Base-by-base conservation (phyloP, 2,888 invertebrate genomes). In the Formica aserva region DNA sequence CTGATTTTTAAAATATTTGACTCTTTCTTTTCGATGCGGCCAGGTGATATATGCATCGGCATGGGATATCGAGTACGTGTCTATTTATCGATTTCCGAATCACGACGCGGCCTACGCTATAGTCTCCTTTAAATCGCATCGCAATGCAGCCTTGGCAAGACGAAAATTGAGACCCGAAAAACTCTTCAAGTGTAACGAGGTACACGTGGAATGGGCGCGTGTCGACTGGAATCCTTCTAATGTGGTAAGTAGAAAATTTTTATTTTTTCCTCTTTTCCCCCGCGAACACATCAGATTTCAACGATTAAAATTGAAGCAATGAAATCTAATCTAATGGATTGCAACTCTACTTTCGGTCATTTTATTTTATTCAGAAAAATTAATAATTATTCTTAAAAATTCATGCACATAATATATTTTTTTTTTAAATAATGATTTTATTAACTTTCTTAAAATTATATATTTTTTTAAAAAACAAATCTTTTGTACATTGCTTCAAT, bases 101-200 rank as follows among this genome's bases (percentile, higher is more conserved):
- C 88, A 91, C 3, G 35, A 82, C 1, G 94, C 95, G 1, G 95
- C 97, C 67, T 97, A 97, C 89, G 97, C 97, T 52, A 96, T 98
- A 90, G 96, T 97, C 29, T 97, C 97, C 92, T 98, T 97, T 93
- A 96, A 96, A 63, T 96, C 95, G 66, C 98, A 98, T 95, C 96
- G 97, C 88, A 96, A 96, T 32, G 97, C 96, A 84, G 96, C 95
- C 29, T 95, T 96, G 94, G 96, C 95, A 1, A 91, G 96, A 35
- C 93, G 96, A 86, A 95, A 96, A 91, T 95, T 97, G 48, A 95
- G 96, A 6, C 96, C 96, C 0, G 94, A 92, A 67, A 87, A 74
- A 18, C 85, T 94, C 6, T 94, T 94, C 52, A 81, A 89, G n/a
- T 88, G 90, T 32, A 82, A 69, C 8, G 91, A 92, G 9, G 85